Percentiles rank a stretch among this genome's conserved stretches.
phyloP scores from a whole-genome alignment of 1,140 invertebrate species.

The Monomorium pharaonis region DNA sequence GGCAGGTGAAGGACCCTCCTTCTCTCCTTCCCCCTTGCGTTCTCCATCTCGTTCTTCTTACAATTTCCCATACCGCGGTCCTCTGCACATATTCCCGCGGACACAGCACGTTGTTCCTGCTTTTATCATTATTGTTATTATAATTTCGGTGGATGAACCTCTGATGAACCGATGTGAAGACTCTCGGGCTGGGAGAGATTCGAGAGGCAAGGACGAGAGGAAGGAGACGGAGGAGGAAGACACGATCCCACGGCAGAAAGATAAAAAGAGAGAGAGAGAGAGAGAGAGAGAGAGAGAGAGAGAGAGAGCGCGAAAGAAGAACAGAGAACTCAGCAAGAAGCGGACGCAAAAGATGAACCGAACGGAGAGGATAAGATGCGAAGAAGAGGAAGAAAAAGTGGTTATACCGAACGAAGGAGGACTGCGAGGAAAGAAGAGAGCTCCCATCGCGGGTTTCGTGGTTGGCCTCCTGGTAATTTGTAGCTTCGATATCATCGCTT shows the following conservation, averaged over 20 bases:
- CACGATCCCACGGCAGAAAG: conserved; percentile 6
- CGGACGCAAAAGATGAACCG: conserved; percentile 27
- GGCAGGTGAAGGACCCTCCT: conserved; percentile 63
- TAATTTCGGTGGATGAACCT: conserved; percentile 68
- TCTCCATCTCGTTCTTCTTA: not conserved
- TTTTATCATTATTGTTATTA: conserved; percentile 77
- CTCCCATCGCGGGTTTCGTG: conserved; percentile 62
- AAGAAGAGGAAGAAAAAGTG: conserved; percentile 29
- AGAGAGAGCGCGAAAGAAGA: too few species aligned
- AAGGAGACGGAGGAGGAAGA: not conserved
- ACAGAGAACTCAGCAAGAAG: conserved; percentile 30
- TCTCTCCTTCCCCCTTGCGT: not conserved
- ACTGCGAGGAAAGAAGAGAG: conserved; percentile 51
- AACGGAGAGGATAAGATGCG: conserved; percentile 12
- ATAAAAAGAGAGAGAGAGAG: not conserved
- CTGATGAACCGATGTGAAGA: conserved; percentile 69
- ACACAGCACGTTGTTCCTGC: conserved; percentile 60
- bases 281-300: not conserved
- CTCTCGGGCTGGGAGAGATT: conserved; percentile 21
- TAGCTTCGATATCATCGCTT: conserved; percentile 75
- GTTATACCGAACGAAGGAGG: conserved; percentile 53
- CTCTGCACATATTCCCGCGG: conserved; percentile 25
- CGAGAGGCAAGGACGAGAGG: not conserved
- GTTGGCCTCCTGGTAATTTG: conserved; percentile 75
- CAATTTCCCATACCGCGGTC: conserved; percentile 53